Percentiles rank a stretch among this genome's conserved stretches.
These are phyloP conservation scores for Pristionchus pacificus DNA, from an alignment of 1,140 invertebrate species.

Conservation along the genomic window DNA sequence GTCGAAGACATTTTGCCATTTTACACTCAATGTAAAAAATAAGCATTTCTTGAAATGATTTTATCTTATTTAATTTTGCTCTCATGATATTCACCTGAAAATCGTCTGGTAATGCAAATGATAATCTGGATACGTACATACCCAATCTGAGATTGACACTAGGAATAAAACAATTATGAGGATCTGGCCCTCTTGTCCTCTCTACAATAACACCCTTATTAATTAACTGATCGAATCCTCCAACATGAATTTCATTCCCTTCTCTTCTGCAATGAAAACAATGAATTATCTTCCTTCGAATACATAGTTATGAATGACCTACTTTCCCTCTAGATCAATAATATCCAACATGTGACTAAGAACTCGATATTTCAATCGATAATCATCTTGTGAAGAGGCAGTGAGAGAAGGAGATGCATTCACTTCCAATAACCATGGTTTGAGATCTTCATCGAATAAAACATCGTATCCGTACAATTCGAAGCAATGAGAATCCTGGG, in stretches of 20 bases:
- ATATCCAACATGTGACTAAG: slow-evolving; percentile 62
- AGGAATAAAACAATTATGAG: slow-evolving; percentile 31
- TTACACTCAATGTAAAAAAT: too few relatives aligned
- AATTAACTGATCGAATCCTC: slow-evolving; percentile 46
- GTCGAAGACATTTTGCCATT: too few relatives aligned
- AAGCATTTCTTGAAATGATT: neutral
- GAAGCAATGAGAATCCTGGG: slow-evolving; percentile 64
- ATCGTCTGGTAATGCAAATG: neutral
- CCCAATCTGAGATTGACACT: slow-evolving; percentile 44
- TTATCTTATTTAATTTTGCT: neutral
- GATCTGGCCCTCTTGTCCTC: slow-evolving; percentile 12
- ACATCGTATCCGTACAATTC: slow-evolving; percentile 64
- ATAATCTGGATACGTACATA: neutral
- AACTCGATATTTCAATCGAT: slow-evolving; percentile 61
- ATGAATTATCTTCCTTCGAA: neutral
- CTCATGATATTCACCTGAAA: neutral
- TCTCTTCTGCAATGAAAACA: slow-evolving; percentile 31
- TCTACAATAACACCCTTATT: slow-evolving; percentile 40
- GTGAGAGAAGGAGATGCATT: slow-evolving; percentile 63
- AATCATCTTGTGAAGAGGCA: slow-evolving; percentile 63
- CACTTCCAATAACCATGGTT: slow-evolving; percentile 40
- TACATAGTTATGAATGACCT: neutral
- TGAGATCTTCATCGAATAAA: slow-evolving; percentile 59
- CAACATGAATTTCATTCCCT: slow-evolving; percentile 39
- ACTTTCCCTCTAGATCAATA: slow-evolving; percentile 62